Evolutionary conservation across 2,113 vertebrate species (phyloP), one percentile per base, ranked within the genome.

Genomic region (Elanus axillaris): DNA sequence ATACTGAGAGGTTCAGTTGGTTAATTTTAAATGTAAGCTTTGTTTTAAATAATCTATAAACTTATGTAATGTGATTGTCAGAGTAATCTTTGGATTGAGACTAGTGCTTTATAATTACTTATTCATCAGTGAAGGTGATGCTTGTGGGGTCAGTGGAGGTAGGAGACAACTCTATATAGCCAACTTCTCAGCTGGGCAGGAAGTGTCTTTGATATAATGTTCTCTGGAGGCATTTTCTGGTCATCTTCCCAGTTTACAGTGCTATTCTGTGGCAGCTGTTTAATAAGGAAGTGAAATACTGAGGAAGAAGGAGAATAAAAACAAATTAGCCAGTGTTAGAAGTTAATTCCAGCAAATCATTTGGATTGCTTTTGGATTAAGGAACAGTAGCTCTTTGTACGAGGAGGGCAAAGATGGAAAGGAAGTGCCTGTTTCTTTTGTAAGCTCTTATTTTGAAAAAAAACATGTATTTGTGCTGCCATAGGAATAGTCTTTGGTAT

Each of bases 301-400:
- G 43, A 73, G 80, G 92, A 94, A 97, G 95, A 96, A 96, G 75
- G 55, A 91, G 92, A 93, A 94, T 96, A 96, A 96, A 97, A 96
- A 97, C 93, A 97, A 97, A 97, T 95, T 94, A 97, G 88, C 90
- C 90, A 94, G 92, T 97, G 95, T 97, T 96, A 95, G 93, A 96
- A 94, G 94, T 96, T 96, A 97, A 96, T 97, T 97, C 95, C 95
- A 95, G 78, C 94, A 94, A 96, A 98, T 96, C 92, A 86, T 94
- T 97, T 94, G 92, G 95, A 94, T 96, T 96, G 94, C 90, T 94
- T 96, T 94, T 94, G 93, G 92, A 91, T 97, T 96, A 97, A 92
- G 81, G 86, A 95, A 97, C 95, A 97, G 94, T 96, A 90, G 77
- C 59, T 92, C 97, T 96, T 98, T 97, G 94, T 96, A 48, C 55